Evolutionary conservation across 1,140 invertebrate species (phyloP).

Genomic region (Bombus pyrosoma): DNA sequence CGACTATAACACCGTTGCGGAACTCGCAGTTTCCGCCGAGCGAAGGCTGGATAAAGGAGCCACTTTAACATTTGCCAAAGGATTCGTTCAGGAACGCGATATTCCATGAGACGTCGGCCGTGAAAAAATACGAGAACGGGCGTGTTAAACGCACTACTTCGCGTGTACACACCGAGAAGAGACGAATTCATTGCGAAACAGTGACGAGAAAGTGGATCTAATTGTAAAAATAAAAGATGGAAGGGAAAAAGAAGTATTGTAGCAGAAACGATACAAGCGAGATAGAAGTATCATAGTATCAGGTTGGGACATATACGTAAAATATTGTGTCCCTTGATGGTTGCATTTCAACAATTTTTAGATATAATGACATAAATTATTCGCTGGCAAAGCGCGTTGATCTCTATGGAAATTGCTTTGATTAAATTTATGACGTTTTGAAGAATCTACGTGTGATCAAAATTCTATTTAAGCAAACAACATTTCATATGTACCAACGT

Average conservation of each 20-base stretch:
- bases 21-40: constrained; percentile 28
- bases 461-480: too few species aligned
- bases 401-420: too few species aligned
- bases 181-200: constrained; percentile 23
- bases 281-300: not conserved
- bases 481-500: too few species aligned
- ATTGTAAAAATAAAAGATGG: not conserved
- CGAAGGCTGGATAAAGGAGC: constrained; percentile 56
- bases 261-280: constrained; percentile 23
- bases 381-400: too few species aligned
- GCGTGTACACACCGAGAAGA: constrained; percentile 21
- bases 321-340: not conserved
- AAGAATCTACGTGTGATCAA: too few species aligned
- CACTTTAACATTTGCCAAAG: constrained; percentile 60
- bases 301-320: not conserved
- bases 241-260: not conserved
- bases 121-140: constrained; percentile 59
- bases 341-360: too few species aligned
- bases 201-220: not conserved
- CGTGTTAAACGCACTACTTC: constrained; percentile 38
- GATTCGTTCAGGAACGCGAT: constrained; percentile 51
- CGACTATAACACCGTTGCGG: constrained; percentile 32
- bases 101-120: constrained; percentile 38
- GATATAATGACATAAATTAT: too few species aligned
- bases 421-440: too few species aligned